A percentile compares a stretch with the other conserved stretches of the same genome.
Evolutionary conservation across 2,888 invertebrate genomes (phyloP).

Genomic region (Melinopterus prodromus): DNA sequence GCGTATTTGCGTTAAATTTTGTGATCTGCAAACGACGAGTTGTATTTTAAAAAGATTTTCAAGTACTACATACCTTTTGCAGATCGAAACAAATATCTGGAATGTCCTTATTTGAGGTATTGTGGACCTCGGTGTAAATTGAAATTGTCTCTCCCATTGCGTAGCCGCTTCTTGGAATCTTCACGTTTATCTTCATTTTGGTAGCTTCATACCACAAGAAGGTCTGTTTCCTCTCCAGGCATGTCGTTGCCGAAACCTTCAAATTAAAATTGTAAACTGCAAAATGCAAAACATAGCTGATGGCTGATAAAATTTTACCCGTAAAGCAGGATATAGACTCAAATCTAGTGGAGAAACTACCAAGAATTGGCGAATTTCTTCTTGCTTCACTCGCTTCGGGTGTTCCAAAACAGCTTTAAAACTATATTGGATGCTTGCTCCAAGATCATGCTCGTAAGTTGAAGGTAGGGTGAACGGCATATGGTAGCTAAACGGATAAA

Average conservation of each 20-base stretch:
- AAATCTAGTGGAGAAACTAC: not conserved
- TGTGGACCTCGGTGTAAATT: not conserved
- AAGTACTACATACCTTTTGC: not conserved
- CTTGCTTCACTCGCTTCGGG: conserved; percentile 4
- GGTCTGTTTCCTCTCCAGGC: not conserved
- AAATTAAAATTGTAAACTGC: not conserved
- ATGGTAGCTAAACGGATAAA: conserved; percentile 13
- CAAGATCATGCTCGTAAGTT: conserved; percentile 7
- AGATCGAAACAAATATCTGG: conserved; percentile 13
- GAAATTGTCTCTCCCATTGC: not conserved
- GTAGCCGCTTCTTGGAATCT: conserved; percentile 7
- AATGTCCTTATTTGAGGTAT: conserved; percentile 13
- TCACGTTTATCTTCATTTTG: conserved; percentile 13
- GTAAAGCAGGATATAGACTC: not conserved
- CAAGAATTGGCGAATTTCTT: not conserved
- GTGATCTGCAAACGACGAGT: not conserved
- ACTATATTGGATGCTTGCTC: conserved; percentile 4
- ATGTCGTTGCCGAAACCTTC: not conserved
- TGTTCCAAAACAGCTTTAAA: conserved; percentile 17
- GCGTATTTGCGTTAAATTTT: conserved; percentile 8
- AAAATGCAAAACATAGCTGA: not conserved
- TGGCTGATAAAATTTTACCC: not conserved
- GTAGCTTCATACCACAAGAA: conserved; percentile 10
- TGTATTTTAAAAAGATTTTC: not conserved
- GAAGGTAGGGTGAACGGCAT: conserved; percentile 6